Base-by-base conservation (phyloP, 2,888 invertebrate genomes). In the Machimus rusticus region DNA sequence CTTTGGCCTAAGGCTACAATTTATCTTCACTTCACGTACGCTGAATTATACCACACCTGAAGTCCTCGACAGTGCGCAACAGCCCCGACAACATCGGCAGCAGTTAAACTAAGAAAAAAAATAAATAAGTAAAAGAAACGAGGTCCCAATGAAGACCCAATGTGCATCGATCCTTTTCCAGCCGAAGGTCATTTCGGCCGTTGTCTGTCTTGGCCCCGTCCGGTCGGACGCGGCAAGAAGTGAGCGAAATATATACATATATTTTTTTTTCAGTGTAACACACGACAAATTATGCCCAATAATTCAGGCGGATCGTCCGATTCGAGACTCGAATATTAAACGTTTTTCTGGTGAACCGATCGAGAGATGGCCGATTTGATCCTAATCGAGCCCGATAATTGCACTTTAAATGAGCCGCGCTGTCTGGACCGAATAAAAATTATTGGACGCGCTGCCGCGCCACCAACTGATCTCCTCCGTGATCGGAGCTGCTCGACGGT, bases 311-410 rank as follows among this genome's bases (percentile, higher is more conserved):
- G 66, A 66, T 19, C 66, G 66, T 28, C 23, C 12, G 19, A 14
- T 39, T 78, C 55, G 28, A 86, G 86, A 78, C 23, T 57, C 86
- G 86, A 46, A 55, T 78, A 86, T 78, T 77, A 86, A 86, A 57
- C 74, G 76, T 28, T 66, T 66, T 66, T 66, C 66, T 86, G 43
- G n/a, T 39, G 76, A 46, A 31, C 23, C 86, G 46, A 43, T 77
- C 77, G 78, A 86, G 86, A 86, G 28, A 66, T 66, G 66, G 66
- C 28, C 66, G 66, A 66, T 66, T 66, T 66, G 66, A 66, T 86
- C 77, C 86, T 86, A 86, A 86, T 86, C 86, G 77, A 78, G 57
- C n/a, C 86, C 51, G 78, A 86, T 86, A 86, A 86, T 86, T 86
- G 86, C 86, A 23, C 46, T 55, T 77, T 76, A 86, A 86, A 86